These are phyloP conservation scores for Spodoptera littoralis DNA, from an alignment of 2,888 invertebrate species.

Conservation along the genomic window DNA sequence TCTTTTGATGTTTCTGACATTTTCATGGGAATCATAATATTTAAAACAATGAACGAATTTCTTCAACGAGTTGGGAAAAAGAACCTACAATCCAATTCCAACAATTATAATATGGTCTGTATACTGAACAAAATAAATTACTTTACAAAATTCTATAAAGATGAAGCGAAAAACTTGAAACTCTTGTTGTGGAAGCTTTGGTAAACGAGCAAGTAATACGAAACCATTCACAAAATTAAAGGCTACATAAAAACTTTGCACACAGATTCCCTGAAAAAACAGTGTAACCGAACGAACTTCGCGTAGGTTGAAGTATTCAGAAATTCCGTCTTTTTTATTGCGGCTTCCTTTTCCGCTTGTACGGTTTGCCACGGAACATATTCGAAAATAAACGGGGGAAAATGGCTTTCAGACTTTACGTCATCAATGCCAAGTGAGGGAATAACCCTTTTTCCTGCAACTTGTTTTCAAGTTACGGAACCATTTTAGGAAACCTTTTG, in stretches of 20 bases:
- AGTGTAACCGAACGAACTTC: conserved; percentile 15
- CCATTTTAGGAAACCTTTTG: conserved; percentile 15
- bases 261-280: conserved; percentile 6
- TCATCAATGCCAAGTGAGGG: conserved; percentile 37
- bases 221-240: conserved; percentile 20
- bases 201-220: neutral
- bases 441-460: conserved; percentile 32
- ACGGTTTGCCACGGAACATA: conserved; percentile 23
- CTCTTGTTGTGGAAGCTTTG: neutral
- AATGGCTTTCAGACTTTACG: conserved; percentile 28
- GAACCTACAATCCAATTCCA: too few species aligned
- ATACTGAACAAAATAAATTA: too few species aligned
- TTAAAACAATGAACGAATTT: too few species aligned
- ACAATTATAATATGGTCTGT: too few species aligned
- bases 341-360: conserved; percentile 28
- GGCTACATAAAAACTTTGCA: conserved; percentile 14
- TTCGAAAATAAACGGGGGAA: conserved; percentile 35
- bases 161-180: too few species aligned
- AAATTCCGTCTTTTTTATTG: conserved; percentile 39
- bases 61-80: too few species aligned
- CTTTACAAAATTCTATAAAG: too few species aligned
- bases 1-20: too few species aligned
- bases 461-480: conserved; percentile 24
- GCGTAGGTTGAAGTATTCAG: conserved; percentile 39
- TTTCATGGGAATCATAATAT: too few species aligned